Evolutionary conservation across 2,888 invertebrate genomes (phyloP), one percentile per base, ranked within the genome.

Genomic region (Ophraella communa): DNA sequence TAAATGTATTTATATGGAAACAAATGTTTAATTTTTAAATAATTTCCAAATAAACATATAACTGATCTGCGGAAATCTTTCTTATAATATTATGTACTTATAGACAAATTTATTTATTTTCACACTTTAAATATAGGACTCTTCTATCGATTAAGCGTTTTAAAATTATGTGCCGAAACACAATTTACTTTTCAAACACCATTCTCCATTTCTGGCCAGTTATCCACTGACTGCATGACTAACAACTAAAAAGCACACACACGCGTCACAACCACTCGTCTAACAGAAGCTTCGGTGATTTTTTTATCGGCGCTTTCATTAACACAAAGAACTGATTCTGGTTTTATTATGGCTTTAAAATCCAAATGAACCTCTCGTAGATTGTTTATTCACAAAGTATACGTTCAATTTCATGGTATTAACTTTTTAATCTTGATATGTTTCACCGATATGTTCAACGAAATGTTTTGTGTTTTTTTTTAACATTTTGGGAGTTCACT

Each of bases 191-290:
- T 21, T 45, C 45, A 21, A 45, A 20, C 45, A 21, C 45, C 20
- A 45, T 21, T 42, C 18, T 8, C 42, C 18, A n/a, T 42, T 21
- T 21, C 18, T 21, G 5, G 20, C 45, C 5, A 45, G 18, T 45
- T 45, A 45, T 45, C 18, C 45, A 45, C 11, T 45, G 45, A 45
- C 45, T 45, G 45, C 2, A 45, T 45, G 45, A 20, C 45, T 45
- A 20, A 11, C 18, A 45, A 20, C 18, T 18, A 45, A 45, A 45
- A 45, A 20, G 45, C 45, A 18, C 18, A 20, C 45, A 18, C 18
- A 20, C 20, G 45, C 20, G 45, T 45, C 45, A 45, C 10, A 45
- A 14, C 21, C 45, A 45, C 45, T 45, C 45, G 20, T 45, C 45
- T 20, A 11, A 20, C 20, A 45, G 18, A 20, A 45, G 45, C 45